Base-by-base conservation (phyloP, 2,888 invertebrate species). In the Merodon equestris region DNA sequence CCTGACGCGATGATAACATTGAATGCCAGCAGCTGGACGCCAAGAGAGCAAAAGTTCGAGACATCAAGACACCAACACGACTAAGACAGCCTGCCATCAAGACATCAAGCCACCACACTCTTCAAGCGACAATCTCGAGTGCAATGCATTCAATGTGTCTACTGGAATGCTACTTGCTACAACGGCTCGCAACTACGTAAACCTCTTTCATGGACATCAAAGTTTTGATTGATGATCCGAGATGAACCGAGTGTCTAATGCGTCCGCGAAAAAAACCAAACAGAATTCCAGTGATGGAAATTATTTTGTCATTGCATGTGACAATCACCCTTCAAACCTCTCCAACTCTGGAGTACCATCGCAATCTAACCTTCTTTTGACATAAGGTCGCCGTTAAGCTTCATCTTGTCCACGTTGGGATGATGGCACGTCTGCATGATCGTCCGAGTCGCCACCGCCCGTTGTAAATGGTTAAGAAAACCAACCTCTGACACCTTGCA, bases 401-500 rank as follows among this genome's bases (percentile, higher is more conserved):
- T 38, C 42, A 40, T 36, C 48, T 60, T 44, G 60, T 45, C 36
- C 53, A 17, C 51, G 48, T 36, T 66, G 58, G 44, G 51, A 17
- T 56, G 63, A 53, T 57, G 64, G 47, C 13, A 19, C 58, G 14
- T 13, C 36, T 44, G 17, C 54, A 12, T 27, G 42, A 27, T n/a
- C n/a, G n/a, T n/a, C n/a, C 27, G 27, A 2, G 27, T 27, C 27
- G 7, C 2, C 27, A 7, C 44, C 34, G 13, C 36, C 48, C 19
- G 56, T 53, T 57, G 51, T 44, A 64, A 63, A 51, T 63, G 72
- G 44, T 38, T 12, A 36, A 13, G 19, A 14, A 27, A 27, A 54
- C 56, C 56, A 76, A 76, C 77, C 67, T 63, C 73, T 67, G 67
- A 73, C 77, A 77, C 66, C 77, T 77, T 54, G 48, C 73, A 63